phyloP scores from a whole-genome alignment of 1,140 invertebrate species.

The Cotesia glomerata region DNA sequence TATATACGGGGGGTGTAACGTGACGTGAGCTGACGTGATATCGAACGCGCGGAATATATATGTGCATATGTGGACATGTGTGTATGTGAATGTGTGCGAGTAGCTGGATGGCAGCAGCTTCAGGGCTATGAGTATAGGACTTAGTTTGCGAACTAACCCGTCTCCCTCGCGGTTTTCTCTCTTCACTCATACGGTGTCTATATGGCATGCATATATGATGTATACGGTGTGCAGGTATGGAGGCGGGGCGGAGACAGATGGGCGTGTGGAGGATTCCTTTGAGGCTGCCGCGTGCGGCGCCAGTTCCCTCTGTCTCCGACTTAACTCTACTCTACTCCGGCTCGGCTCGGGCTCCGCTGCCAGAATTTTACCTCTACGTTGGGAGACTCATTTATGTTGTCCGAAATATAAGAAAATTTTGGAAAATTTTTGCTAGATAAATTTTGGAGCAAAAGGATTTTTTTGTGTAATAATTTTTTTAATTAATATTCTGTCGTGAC shows the following conservation, averaged over 20 bases:
- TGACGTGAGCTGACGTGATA: slow-evolving; percentile 41
- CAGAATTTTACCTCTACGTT: background rate
- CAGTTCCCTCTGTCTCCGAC: slow-evolving; percentile 48
- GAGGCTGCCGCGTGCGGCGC: slow-evolving; percentile 63
- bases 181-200: slow-evolving; percentile 13
- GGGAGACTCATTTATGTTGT: no score
- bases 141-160: background rate
- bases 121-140: slow-evolving; percentile 1
- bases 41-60: slow-evolving; percentile 21
- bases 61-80: background rate
- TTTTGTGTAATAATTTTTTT: no score
- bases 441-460: no score
- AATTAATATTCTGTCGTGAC: no score
- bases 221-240: slow-evolving; percentile 60
- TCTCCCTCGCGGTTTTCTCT: background rate
- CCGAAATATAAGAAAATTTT: no score
- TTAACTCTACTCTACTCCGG: slow-evolving; percentile 20
- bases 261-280: slow-evolving; percentile 63
- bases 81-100: background rate
- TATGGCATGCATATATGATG: slow-evolving; percentile 50
- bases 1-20: slow-evolving; percentile 20
- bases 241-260: slow-evolving; percentile 64
- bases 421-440: no score
- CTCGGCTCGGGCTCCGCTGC: background rate
- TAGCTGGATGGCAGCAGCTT: slow-evolving; percentile 21